These are phyloP conservation scores for Sebastiscus tertius DNA, from an alignment of 2,797 vertebrate species.

Conservation along the genomic window DNA sequence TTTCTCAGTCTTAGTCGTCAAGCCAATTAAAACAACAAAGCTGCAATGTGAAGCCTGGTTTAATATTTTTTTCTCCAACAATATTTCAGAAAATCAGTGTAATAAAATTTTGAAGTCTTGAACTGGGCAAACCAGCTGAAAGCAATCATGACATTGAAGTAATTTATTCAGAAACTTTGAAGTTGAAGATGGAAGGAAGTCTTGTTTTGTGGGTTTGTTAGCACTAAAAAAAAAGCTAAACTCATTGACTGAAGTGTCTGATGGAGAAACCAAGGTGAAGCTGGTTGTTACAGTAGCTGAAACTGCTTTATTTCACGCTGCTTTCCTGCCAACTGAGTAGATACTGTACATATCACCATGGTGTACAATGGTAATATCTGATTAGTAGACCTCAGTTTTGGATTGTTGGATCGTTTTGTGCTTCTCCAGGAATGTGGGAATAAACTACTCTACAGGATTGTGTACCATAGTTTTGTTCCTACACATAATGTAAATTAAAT, in stretches of 20 bases:
- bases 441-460: background rate
- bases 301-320: background rate
- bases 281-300: background rate
- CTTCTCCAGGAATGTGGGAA: background rate
- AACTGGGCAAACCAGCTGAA: background rate
- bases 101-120: background rate
- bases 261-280: background rate
- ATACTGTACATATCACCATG: background rate
- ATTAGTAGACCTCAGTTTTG: background rate
- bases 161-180: background rate
- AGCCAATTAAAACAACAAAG: background rate
- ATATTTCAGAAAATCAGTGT: background rate
- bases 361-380: background rate
- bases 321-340: background rate
- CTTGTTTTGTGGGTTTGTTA: background rate
- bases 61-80: background rate
- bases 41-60: background rate
- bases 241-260: background rate
- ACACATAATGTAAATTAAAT: background rate
- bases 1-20: background rate
- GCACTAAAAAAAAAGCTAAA: background rate
- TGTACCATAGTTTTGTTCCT: background rate
- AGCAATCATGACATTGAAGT: background rate
- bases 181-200: background rate
- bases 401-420: background rate